Conservation (phyloP, 2,113 vertebrate species). For the Zapus hudsonius region DNA sequence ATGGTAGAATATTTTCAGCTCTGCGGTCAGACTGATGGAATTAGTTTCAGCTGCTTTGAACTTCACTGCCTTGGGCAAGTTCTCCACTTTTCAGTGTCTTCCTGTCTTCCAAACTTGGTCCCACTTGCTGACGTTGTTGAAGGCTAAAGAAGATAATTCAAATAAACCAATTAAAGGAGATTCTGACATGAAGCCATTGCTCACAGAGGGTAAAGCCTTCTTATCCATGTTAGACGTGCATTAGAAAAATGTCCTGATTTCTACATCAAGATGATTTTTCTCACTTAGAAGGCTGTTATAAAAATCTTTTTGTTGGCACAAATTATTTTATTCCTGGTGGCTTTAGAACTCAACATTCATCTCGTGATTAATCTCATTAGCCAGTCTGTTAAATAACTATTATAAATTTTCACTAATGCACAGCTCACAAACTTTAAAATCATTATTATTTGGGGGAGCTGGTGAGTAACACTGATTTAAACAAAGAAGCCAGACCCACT, state of each 20-base stretch:
- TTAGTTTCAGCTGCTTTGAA: neutral
- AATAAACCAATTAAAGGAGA: constrained; percentile 36
- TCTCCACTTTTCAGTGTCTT: constrained; percentile 34
- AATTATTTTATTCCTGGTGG: neutral
- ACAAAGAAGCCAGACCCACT: neutral
- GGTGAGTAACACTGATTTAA: neutral
- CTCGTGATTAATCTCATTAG: neutral
- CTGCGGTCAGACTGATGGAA: neutral
- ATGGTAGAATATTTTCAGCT: neutral
- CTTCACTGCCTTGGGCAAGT: neutral
- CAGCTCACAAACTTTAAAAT: neutral
- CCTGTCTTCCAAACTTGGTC: neutral
- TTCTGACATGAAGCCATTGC: neutral
- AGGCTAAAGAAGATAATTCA: constrained; percentile 30
- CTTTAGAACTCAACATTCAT: neutral
- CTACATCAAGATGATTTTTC: neutral
- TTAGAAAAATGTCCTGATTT: neutral
- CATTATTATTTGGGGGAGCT: neutral
- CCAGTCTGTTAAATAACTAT: neutral
- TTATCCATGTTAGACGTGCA: neutral
- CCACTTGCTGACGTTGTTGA: neutral
- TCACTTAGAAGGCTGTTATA: neutral
- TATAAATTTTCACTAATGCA: constrained; percentile 2
- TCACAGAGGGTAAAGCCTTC: neutral
- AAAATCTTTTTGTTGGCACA: neutral